Evolutionary conservation across 2,797 vertebrate genomes (phyloP).

Genomic region (Danionella dracula): DNA sequence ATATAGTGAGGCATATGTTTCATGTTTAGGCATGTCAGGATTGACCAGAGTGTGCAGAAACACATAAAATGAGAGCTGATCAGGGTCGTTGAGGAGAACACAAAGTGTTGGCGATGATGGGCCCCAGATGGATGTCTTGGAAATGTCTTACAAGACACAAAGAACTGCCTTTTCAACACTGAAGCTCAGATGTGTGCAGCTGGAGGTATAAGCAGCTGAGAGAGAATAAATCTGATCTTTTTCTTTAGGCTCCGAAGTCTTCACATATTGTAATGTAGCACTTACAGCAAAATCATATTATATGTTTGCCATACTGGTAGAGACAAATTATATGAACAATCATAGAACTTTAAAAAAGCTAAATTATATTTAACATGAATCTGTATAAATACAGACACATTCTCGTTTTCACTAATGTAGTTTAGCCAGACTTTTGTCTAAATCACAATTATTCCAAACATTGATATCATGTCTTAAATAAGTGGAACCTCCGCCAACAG

Average conservation of each 20-base stretch:
- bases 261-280: not conserved
- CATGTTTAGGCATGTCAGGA: conserved; percentile 39
- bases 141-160: conserved; percentile 42
- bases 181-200: conserved; percentile 38
- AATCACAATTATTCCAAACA: no score
- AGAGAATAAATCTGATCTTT: conserved; percentile 26
- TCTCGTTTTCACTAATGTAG: no score
- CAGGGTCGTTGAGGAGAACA: conserved; percentile 41
- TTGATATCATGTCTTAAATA: no score
- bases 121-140: conserved; percentile 49
- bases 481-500: no score
- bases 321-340: no score
- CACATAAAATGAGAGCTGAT: conserved; percentile 39
- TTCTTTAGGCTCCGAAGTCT: not conserved
- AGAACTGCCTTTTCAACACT: conserved; percentile 36
- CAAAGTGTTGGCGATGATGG: conserved; percentile 42
- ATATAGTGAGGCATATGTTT: conserved; percentile 42
- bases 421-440: no score
- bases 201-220: conserved; percentile 25
- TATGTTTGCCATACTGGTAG: not conserved
- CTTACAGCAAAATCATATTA: no score
- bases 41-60: conserved; percentile 28
- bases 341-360: not conserved
- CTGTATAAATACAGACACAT: no score
- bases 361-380: no score